Percentiles rank a stretch among this genome's conserved stretches.
Evolutionary conservation across 2,797 vertebrate genomes (phyloP).

Genomic region (Pipistrellus pipistrellus): DNA sequence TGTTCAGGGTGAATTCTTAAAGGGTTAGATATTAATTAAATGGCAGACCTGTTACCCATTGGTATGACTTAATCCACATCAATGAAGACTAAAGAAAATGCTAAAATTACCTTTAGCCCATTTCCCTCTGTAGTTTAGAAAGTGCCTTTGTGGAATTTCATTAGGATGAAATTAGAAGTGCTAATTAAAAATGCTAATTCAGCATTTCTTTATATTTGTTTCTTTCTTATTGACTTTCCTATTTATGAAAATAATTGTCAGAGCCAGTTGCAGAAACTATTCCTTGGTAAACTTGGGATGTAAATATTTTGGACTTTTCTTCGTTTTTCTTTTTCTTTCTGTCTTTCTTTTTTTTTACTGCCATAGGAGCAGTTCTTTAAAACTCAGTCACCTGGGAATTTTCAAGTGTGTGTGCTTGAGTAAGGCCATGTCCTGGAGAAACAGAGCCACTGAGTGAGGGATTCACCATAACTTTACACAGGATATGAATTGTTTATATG

Average conservation of each 20-base stretch:
- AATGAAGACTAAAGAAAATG: constrained; percentile 21
- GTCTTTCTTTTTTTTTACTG: neutral
- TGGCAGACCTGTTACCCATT: neutral
- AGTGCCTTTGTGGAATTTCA: neutral
- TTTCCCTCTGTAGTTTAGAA: neutral
- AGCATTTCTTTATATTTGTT: neutral
- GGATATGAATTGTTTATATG: neutral
- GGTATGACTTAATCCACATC: neutral
- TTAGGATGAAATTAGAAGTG: neutral
- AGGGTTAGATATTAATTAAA: neutral
- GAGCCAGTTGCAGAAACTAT: constrained; percentile 23
- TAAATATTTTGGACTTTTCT: constrained; percentile 1
- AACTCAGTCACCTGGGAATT: neutral
- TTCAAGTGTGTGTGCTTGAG: neutral
- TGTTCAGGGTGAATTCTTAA: neutral
- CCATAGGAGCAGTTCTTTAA: neutral
- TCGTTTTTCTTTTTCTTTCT: neutral
- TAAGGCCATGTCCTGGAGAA: neutral
- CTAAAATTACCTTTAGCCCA: neutral
- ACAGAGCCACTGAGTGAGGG: neutral
- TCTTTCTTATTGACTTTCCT: constrained; percentile 47
- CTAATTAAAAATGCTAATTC: neutral
- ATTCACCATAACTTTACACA: neutral
- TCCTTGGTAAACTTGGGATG: constrained; percentile 18
- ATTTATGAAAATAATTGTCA: constrained; percentile 65